Evolutionary conservation across 1,140 invertebrate genomes (phyloP), one percentile per base, ranked within the genome.

Genomic region (Hyles euphorbiae): DNA sequence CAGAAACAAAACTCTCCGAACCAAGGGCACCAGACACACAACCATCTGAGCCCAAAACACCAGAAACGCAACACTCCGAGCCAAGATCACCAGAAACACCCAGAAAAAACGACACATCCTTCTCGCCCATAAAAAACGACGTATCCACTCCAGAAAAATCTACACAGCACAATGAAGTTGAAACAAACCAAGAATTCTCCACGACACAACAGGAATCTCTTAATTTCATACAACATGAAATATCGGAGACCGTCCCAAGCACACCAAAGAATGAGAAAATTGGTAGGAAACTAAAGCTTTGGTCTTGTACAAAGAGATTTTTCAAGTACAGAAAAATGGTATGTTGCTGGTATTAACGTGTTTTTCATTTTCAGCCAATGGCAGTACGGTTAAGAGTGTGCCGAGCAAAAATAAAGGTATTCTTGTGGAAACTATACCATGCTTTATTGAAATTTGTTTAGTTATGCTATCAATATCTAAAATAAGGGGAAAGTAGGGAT

Each of bases 351-450:
- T 48, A 48, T 11, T 48, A 48, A 48, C 3, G 7, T 46, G 60
- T 66, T 36, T 59, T 66, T 65, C 5, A 55, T 67, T 75, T 70
- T 60, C 70, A 76, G 73, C 60, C 7, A 76, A 76, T 60, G 73
- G 70, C 40, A 55, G 64, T 61, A 61, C 56, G 51, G 55, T 62
- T 47, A 66, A 62, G 61, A 68, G 63, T 64, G 60, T 60, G 51
- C 62, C 63, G 44, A 56, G 46, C 51, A 73, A 70, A 63, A 76
- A 70, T 46, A 72, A 66, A 76, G 73, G 73, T 76, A 73, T 58
- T 62, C 22, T 22, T 22, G 22, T 22, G n/a, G 33, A 36, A 8
- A 60, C 52, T 48, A 53, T 61, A 50, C 34, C 7, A 46, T 34
- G 40, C 9, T 53, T 43, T 53, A n/a, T 40, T 40, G 34, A 53